Percentiles rank a stretch among this genome's conserved stretches.
phyloP scores from a whole-genome alignment of 2,797 vertebrate species.

The Myioborus miniatus region DNA sequence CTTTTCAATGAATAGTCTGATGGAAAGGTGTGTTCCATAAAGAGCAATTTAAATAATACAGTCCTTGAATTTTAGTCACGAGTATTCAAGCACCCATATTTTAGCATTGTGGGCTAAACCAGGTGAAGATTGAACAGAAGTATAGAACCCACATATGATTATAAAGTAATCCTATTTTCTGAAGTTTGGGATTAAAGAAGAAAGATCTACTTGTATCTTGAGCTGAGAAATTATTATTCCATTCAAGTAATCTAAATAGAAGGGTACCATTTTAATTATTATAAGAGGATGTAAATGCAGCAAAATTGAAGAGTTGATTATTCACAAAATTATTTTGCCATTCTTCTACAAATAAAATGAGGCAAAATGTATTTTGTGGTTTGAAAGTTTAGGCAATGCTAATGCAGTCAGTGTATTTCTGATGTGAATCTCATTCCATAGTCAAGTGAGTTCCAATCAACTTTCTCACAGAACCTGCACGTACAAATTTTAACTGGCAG shows the following conservation, averaged over 20 bases:
- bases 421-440: slow-evolving; percentile 67
- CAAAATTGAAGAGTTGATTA: slow-evolving; percentile 70
- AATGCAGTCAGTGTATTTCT: slow-evolving; percentile 64
- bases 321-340: slow-evolving; percentile 67
- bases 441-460: slow-evolving; percentile 65
- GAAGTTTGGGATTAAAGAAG: neutral
- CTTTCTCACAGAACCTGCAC: slow-evolving; percentile 59
- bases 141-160: neutral
- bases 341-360: slow-evolving; percentile 69
- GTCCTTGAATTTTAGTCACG: neutral
- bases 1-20: neutral
- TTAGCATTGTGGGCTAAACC: neutral
- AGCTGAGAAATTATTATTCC: slow-evolving; percentile 58
- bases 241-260: slow-evolving; percentile 57
- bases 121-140: neutral
- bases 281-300: slow-evolving; percentile 60
- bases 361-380: slow-evolving; percentile 61
- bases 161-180: slow-evolving; percentile 31
- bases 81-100: neutral
- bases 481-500: slow-evolving; percentile 70
- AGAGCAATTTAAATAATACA: neutral
- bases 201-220: slow-evolving; percentile 44
- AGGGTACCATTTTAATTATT: slow-evolving; percentile 68
- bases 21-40: neutral
- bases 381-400: slow-evolving; percentile 53